A percentile compares a stretch with the other conserved stretches of the same genome.
These are phyloP conservation scores for Notodonta dromedarius DNA, from an alignment of 2,888 invertebrate genomes.

Conservation along the genomic window DNA sequence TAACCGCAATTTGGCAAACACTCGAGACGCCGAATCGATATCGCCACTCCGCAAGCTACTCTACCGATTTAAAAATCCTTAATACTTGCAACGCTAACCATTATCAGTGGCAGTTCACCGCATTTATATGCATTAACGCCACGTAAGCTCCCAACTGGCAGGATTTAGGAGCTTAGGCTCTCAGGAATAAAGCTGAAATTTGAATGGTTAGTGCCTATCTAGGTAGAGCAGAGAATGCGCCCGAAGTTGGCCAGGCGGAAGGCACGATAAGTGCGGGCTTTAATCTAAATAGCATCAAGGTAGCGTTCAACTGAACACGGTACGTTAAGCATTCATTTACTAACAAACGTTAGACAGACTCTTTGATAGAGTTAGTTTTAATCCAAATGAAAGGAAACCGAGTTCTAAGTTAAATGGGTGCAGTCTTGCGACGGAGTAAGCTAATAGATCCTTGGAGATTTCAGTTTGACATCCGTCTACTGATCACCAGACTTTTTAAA, in stretches of 20 bases:
- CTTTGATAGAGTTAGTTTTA: slow-evolving; percentile 26
- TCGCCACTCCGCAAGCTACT: slow-evolving; percentile 36
- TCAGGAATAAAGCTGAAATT: slow-evolving; percentile 56
- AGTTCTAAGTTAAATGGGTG: slow-evolving; percentile 12
- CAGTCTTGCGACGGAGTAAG: neutral
- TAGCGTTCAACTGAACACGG: slow-evolving; percentile 51
- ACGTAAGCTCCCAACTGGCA: slow-evolving; percentile 23
- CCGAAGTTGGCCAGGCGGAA: slow-evolving; percentile 68
- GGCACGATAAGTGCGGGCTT: slow-evolving; percentile 72
- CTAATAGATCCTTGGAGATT: slow-evolving; percentile 9
- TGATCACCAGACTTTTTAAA: no score
- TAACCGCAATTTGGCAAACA: slow-evolving; percentile 44
- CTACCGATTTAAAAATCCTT: slow-evolving; percentile 59
- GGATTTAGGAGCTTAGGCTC: slow-evolving; percentile 44
- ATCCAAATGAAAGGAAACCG: slow-evolving; percentile 17
- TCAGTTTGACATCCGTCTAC: neutral
- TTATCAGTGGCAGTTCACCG: slow-evolving; percentile 68
- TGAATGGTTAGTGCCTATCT: slow-evolving; percentile 39
- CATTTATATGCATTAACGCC: slow-evolving; percentile 71
- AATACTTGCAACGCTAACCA: slow-evolving; percentile 55
- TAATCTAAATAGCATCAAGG: slow-evolving; percentile 79
- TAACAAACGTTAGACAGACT: slow-evolving; percentile 31
- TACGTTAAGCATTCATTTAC: slow-evolving; percentile 44
- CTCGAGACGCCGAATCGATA: slow-evolving; percentile 44
- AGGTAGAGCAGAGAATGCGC: slow-evolving; percentile 58